Evolutionary conservation across 2,797 vertebrate genomes (phyloP), one percentile per base, ranked within the genome.

Genomic region (Coranthus polyacanthus): DNA sequence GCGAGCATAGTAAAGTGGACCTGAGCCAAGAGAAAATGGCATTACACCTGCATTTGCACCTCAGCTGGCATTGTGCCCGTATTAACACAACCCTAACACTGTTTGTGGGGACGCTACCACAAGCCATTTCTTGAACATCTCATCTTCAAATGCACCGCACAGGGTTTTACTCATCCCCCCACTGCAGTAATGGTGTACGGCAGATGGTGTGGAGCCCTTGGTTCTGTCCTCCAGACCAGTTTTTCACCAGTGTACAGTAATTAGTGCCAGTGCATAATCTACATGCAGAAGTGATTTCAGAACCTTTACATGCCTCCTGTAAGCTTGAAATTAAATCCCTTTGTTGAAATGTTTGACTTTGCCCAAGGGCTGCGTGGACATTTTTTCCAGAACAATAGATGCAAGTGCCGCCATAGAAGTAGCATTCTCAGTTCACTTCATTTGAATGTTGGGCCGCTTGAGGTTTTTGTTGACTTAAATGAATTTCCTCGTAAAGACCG

Each of bases 281-380:
- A 59, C 85, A 85, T 79, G 79, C 75, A 55, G 59, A 60, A 56
- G 71, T 66, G 73, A 72, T 78, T 82, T 65, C 66, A 67, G 78
- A 58, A 77, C 75, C 78, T 81, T 78, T 63, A 54, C 58, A 63
- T 72, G 56, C 65, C 63, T 85, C 74, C 64, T 72, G 53, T 68
- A 65, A 78, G 65, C 68, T 24, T 63, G 57, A 53, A 78, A 83
- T 85, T 78, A 78, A 78, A 83, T 41, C 1, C 18, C 78, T 75
- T 81, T 82, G 72, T 85, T 80, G 47, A 68, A 71, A 74, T 82
- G 47, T 82, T 82, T 82, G 62, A 82, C 77, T 88, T 86, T 89
- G 74, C 79, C 68, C 54, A 21, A 55, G 47, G 81, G 71, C 65
- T 74, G 80, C 59, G 60, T 57, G 66, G 60, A 69, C 59, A 24